phyloP scores from a whole-genome alignment of 2,113 vertebrate genomes.

The Setophaga petechia region DNA sequence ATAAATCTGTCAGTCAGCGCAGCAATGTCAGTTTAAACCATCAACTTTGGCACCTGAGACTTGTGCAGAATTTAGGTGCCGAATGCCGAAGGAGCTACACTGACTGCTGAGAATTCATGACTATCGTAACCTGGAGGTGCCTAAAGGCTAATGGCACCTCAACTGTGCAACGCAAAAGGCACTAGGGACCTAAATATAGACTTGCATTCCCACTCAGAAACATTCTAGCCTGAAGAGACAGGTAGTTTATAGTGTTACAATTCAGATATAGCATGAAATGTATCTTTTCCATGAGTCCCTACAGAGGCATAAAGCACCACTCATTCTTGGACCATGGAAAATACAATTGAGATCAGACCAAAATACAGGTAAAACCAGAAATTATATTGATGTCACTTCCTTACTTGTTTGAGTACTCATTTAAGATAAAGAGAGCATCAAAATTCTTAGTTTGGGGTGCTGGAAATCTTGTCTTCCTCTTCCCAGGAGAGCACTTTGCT shows the following conservation, averaged over 20 bases:
- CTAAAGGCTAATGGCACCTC: slow-evolving; percentile 57
- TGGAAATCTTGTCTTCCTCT: background rate
- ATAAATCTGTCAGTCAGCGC: background rate
- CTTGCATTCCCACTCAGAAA: slow-evolving; percentile 19
- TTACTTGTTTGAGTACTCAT: background rate
- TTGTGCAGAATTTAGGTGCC: background rate
- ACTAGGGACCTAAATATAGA: slow-evolving; percentile 43
- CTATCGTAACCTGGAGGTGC: slow-evolving; percentile 48
- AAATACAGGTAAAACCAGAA: background rate
- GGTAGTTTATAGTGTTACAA: background rate
- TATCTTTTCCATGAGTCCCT: background rate
- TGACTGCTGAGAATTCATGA: slow-evolving; percentile 43
- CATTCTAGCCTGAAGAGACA: slow-evolving; percentile 17
- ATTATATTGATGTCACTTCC: background rate
- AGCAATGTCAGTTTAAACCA: slow-evolving; percentile 44
- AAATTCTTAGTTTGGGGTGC: background rate
- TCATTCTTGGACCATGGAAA: background rate
- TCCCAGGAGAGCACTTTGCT: background rate
- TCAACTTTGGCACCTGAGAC: slow-evolving; percentile 36
- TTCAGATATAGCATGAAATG: background rate
- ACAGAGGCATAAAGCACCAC: background rate
- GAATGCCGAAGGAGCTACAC: background rate
- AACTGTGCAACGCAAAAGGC: slow-evolving; percentile 2
- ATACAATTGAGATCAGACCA: background rate
- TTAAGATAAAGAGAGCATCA: background rate